phyloP scores from a whole-genome alignment of 1,140 invertebrate genomes.

The Drosophila jambulina region DNA sequence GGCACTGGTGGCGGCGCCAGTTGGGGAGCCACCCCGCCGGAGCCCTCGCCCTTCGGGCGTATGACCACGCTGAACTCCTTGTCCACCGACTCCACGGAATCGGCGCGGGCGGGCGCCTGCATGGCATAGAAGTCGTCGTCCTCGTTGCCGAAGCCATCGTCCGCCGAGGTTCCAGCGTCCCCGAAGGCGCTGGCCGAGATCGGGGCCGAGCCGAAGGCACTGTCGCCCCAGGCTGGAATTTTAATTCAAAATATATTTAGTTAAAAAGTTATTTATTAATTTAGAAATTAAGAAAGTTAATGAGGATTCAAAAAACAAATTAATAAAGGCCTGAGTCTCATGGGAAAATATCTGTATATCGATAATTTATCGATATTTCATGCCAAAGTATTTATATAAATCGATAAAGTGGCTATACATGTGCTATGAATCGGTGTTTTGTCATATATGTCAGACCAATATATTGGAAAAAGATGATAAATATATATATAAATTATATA shows the following conservation, averaged over 20 bases:
- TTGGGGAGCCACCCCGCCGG: constrained; percentile 87
- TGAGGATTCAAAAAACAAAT: too few relatives aligned
- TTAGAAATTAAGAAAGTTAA: neutral
- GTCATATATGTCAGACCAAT: neutral
- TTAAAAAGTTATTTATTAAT: neutral
- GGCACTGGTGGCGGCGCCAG: constrained; percentile 91
- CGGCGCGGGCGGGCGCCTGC: constrained; percentile 89
- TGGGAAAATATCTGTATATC: neutral
- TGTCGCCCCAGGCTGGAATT: constrained; percentile 82
- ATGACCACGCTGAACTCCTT: constrained; percentile 85
- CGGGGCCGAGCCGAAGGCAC: constrained; percentile 71
- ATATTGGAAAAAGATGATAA: neutral
- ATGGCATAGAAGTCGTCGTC: constrained; percentile 94
- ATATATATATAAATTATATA: neutral
- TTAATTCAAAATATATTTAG: too few relatives aligned
- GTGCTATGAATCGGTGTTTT: neutral
- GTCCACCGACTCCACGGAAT: constrained; percentile 90
- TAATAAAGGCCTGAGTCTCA: too few relatives aligned
- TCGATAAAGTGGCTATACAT: neutral
- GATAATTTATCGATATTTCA: neutral
- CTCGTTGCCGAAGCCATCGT: constrained; percentile 89
- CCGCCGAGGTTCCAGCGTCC: constrained; percentile 61
- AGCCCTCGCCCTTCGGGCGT: constrained; percentile 88
- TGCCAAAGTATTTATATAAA: neutral
- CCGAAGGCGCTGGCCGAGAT: constrained; percentile 86